Base-by-base conservation (phyloP, 2,888 invertebrate species). In the Apamea epomidion region DNA sequence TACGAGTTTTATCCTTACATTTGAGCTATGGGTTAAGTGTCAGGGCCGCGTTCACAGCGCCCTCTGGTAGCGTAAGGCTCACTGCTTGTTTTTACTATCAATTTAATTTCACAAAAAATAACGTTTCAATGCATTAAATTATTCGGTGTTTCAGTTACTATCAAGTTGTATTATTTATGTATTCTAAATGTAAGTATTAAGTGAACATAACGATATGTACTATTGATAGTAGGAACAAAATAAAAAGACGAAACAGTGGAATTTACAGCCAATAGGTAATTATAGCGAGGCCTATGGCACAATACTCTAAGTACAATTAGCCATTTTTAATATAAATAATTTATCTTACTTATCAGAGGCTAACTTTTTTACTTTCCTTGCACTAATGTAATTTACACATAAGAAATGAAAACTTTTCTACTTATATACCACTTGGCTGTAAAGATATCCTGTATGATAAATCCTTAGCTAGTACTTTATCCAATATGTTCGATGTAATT, bases 161-260 rank as follows among this genome's bases (percentile, higher is more conserved):
- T 92, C 86, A 90, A 89, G 88, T 92, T 92, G 92, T 94, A 93
- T 94, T 92, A 94, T 94, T 95, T 93, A 93, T 93, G 93, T 94
- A 94, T 92, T 93, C 90, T 90, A 92, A 92, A 92, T 91, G 89
- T 94, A 94, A 93, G 93, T 94, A 92, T 92, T 93, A 92, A 93
- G 92, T 92, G 90, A 88, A 92, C 91, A 91, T 90, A 91, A 91
- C 90, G 85, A 90, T 91, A 92, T 93, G 91, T 92, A 93, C 92
- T 91, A 91, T 89, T 91, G 88, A 91, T 90, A 87, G 88, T 93
- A 92, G 89, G 90, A 90, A 91, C 90, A 91, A 92, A 89, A 90
- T 90, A 85, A 91, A 92, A 92, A 91, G 91, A 92, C 91, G 91
- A 87, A 86, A 88, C 88, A 89, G 89, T 89, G 84, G 75, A 85